Percentiles rank a stretch among this genome's conserved stretches.
Conservation (phyloP, 2,797 vertebrate species). For the Phalanger gymnotis region DNA sequence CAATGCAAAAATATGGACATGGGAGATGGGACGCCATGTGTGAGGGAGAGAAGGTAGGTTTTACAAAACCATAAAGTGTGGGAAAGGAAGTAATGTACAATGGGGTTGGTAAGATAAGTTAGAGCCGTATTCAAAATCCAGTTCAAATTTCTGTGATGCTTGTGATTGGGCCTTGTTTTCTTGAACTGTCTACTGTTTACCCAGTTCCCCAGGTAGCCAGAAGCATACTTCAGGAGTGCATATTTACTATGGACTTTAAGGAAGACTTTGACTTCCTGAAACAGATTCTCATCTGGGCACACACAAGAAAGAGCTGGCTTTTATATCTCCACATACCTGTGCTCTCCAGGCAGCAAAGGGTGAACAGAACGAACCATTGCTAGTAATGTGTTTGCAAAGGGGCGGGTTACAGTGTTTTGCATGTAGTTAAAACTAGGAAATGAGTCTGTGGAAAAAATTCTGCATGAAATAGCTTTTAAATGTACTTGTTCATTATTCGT, state of each 20-base stretch:
- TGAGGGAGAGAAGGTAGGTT: background rate
- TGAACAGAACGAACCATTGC: conserved; percentile 4
- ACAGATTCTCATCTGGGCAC: background rate
- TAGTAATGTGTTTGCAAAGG: conserved; percentile 33
- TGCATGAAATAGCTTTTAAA: conserved; percentile 79
- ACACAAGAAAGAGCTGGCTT: background rate
- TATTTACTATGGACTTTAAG: conserved; percentile 43
- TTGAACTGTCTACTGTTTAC: background rate
- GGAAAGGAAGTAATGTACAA: background rate
- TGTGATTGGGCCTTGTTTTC: background rate
- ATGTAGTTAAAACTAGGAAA: conserved; percentile 72
- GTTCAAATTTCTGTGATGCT: background rate
- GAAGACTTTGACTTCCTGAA: conserved; percentile 27
- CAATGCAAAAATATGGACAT: background rate
- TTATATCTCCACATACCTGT: conserved; percentile 2
- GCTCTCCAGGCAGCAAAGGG: conserved; percentile 49
- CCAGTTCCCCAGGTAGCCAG: background rate
- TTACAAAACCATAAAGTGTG: background rate
- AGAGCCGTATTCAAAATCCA: background rate
- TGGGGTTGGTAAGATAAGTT: background rate
- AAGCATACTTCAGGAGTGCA: background rate
- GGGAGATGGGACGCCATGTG: background rate
- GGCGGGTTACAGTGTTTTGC: conserved; percentile 31
- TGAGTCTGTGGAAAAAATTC: conserved; percentile 67
- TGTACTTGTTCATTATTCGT: conserved; percentile 77